A percentile compares a stretch with the other conserved stretches of the same genome.
phyloP scores from a whole-genome alignment of 2,797 vertebrate genomes.

The Oreortyx pictus region DNA sequence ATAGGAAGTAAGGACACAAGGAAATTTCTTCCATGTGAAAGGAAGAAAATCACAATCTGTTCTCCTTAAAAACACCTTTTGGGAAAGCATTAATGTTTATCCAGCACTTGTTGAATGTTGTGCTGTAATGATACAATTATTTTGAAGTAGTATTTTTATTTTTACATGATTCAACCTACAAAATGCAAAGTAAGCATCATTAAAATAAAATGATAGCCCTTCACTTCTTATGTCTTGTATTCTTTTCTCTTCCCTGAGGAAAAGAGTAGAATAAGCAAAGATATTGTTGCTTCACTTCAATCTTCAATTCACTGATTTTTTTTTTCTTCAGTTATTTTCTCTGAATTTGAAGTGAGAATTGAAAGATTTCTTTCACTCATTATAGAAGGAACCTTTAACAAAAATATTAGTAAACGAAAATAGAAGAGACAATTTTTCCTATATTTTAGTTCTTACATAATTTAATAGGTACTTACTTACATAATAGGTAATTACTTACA shows the following conservation, averaged over 20 bases:
- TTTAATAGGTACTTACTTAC: no score
- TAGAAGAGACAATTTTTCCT: background rate
- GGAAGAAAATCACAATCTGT: background rate
- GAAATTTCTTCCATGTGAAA: background rate
- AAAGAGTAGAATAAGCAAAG: background rate
- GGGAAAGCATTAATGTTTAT: background rate
- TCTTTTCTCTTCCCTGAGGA: background rate
- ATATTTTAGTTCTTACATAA: conserved; percentile 3
- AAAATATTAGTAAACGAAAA: background rate
- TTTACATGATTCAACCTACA: background rate
- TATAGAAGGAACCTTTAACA: background rate
- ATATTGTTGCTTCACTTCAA: background rate
- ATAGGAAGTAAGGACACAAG: background rate
- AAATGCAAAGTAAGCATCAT: background rate
- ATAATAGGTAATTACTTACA: no score
- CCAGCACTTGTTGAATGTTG: background rate
- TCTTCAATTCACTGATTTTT: background rate
- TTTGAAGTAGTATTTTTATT: background rate
- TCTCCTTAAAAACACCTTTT: background rate
- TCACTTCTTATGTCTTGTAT: background rate
- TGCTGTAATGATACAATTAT: background rate
- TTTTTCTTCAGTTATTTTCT: background rate
- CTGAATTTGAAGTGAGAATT: background rate
- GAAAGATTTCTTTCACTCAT: background rate
- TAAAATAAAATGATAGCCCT: background rate